Percentiles rank a stretch among this genome's conserved stretches.
phyloP scores from a whole-genome alignment of 1,140 invertebrate species.

The Caenorhabditis brenneri region DNA sequence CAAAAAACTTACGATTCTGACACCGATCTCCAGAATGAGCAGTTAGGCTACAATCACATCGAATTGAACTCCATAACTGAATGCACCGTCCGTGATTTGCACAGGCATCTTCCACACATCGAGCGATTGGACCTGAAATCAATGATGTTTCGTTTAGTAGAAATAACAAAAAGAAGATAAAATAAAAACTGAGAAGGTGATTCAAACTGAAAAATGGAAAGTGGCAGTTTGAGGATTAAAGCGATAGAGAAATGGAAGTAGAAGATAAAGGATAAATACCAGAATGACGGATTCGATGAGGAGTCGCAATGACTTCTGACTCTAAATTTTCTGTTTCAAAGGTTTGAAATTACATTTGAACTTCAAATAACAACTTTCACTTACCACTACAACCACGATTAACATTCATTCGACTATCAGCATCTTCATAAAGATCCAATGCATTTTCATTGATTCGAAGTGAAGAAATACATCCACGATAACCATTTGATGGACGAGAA shows the following conservation, averaged over 20 bases:
- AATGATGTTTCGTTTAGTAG: background rate
- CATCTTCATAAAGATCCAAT: constrained; percentile 69
- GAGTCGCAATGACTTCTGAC: constrained; percentile 12
- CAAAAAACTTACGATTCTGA: constrained; percentile 59
- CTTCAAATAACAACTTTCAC: background rate
- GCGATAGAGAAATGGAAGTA: background rate
- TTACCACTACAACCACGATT: constrained; percentile 59
- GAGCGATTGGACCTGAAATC: constrained; percentile 57
- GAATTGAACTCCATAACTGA: constrained; percentile 62
- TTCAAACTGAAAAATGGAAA: background rate
- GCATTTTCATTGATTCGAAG: constrained; percentile 86
- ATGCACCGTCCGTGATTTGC: constrained; percentile 63
- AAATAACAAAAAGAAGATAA: background rate
- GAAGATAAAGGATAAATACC: background rate
- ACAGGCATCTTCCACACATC: constrained; percentile 59
- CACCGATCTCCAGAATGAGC: constrained; percentile 60
- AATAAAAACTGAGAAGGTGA: background rate
- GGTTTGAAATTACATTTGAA: background rate
- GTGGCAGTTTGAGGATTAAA: background rate
- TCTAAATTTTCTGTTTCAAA: background rate
- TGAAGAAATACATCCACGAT: constrained; percentile 90
- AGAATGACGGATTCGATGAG: constrained; percentile 4
- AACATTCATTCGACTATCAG: constrained; percentile 63
- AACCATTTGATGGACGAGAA: constrained; percentile 75
- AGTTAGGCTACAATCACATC: constrained; percentile 64